phyloP scores from a whole-genome alignment of 2,797 vertebrate genomes.

The Distichodus sexfasciatus region DNA sequence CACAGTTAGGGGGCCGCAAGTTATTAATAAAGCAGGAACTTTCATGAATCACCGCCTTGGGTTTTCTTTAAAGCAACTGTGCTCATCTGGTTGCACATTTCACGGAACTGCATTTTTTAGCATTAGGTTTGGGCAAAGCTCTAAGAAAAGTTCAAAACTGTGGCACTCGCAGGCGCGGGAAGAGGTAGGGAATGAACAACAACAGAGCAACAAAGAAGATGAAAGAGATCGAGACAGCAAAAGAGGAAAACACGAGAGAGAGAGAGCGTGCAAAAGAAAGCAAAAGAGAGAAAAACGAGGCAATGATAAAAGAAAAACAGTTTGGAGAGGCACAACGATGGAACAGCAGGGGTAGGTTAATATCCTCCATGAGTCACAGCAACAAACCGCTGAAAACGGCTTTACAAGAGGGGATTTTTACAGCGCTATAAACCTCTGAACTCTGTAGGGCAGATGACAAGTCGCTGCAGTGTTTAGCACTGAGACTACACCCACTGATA shows the following conservation, averaged over 20 bases:
- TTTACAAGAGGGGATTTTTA: background rate
- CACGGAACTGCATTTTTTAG: no score
- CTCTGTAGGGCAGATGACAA: constrained; percentile 1
- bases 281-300: constrained; percentile 2
- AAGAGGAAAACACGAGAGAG: background rate
- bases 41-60: no score
- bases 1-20: no score
- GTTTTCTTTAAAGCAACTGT: no score
- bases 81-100: no score
- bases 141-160: background rate
- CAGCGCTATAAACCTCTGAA: background rate
- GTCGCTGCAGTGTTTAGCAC: background rate
- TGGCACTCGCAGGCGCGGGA: no score
- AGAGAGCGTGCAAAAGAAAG: constrained; percentile 1
- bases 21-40: no score
- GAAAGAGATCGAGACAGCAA: background rate
- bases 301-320: background rate
- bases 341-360: constrained; percentile 1
- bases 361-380: background rate
- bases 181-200: no score
- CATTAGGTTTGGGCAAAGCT: no score
- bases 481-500: background rate
- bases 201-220: no score
- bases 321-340: background rate
- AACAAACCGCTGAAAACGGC: background rate